Conservation (phyloP, 2,797 vertebrate species). For the Margarornis squamiger region DNA sequence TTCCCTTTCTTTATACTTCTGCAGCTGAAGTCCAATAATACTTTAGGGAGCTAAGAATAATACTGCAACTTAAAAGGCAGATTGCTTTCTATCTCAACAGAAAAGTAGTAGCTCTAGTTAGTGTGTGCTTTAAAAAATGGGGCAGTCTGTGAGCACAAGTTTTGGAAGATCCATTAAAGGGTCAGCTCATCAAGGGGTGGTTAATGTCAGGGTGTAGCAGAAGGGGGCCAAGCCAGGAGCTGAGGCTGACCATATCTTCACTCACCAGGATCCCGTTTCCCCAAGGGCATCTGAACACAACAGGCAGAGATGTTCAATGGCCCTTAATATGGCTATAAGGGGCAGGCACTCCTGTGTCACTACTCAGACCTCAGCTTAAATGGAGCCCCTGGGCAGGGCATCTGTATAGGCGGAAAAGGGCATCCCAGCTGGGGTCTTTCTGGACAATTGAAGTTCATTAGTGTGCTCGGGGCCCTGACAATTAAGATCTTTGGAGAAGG, state of each 20-base stretch:
- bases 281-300: neutral
- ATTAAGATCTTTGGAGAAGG: neutral
- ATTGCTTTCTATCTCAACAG: neutral
- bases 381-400: neutral
- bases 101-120: neutral
- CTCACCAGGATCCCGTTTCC: neutral
- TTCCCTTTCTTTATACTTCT: neutral
- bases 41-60: neutral
- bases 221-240: neutral
- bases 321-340: neutral
- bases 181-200: neutral
- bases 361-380: neutral
- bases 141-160: accelerated
- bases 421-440: neutral
- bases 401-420: accelerated
- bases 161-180: neutral
- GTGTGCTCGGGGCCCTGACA: neutral
- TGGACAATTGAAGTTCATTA: neutral
- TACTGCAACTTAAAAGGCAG: neutral
- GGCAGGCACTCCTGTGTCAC: accelerated
- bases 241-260: neutral
- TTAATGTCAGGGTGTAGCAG: neutral
- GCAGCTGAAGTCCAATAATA: neutral
- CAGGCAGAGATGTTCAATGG: accelerated
- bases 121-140: neutral